Evolutionary conservation across 2,113 vertebrate species (phyloP).

Genomic region (Lasiurus cinereus): DNA sequence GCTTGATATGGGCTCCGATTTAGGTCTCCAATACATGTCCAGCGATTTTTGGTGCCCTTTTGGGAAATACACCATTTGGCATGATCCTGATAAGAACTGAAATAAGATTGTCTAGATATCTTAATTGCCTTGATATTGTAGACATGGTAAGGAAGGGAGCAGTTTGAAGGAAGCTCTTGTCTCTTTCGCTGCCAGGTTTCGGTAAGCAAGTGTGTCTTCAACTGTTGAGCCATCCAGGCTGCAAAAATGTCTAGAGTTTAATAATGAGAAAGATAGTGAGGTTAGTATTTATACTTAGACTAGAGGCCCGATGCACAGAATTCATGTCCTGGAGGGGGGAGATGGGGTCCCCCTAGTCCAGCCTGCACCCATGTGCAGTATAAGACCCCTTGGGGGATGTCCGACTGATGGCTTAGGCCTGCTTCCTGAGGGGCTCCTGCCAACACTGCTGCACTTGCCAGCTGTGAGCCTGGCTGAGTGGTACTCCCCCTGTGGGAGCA

Average conservation of each 20-base stretch:
- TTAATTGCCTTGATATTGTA: constrained; percentile 91
- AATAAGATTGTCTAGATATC: constrained; percentile 83
- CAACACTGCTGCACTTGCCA: no score
- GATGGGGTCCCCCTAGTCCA: no score
- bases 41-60: constrained; percentile 80
- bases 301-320: no score
- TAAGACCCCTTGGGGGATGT: no score
- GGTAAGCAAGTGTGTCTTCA: constrained; percentile 91
- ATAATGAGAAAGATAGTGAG: constrained; percentile 63
- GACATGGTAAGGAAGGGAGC: constrained; percentile 92
- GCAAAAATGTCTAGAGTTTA: constrained; percentile 92
- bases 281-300: constrained; percentile 13
- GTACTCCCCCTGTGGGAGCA: no score
- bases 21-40: constrained; percentile 95
- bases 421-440: no score
- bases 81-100: constrained; percentile 92
- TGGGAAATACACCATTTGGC: constrained; percentile 95
- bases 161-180: constrained; percentile 93
- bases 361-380: no score
- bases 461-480: no score
- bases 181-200: constrained; percentile 92
- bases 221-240: constrained; percentile 93
- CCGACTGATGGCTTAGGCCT: no score
- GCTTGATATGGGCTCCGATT: constrained; percentile 91
- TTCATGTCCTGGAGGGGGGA: no score